Conservation (phyloP, 2,113 vertebrate genomes). For the Heliornis fulica region DNA sequence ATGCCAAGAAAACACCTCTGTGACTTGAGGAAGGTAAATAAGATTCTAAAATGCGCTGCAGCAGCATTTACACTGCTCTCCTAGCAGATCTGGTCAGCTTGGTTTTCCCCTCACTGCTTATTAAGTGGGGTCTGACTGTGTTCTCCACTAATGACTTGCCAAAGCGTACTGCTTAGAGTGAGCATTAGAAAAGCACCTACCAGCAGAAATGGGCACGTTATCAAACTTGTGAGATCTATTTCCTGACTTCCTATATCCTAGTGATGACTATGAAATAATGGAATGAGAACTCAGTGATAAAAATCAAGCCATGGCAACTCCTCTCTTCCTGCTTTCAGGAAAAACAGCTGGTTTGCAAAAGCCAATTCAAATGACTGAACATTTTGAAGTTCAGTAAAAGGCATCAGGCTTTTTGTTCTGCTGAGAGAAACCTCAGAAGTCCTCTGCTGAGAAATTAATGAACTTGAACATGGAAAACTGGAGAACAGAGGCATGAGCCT, state of each 20-base stretch:
- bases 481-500: not conserved
- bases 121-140: not conserved
- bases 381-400: not conserved
- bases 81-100: not conserved
- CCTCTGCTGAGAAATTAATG: not conserved
- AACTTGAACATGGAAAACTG: fast-evolving
- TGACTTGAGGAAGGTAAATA: not conserved
- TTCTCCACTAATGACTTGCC: not conserved
- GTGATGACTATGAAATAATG: not conserved
- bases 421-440: not conserved
- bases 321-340: not conserved
- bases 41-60: not conserved
- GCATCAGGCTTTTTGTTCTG: not conserved
- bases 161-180: not conserved
- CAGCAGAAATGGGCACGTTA: not conserved
- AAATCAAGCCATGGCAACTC: not conserved
- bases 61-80: not conserved
- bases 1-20: not conserved
- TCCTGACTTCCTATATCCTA: not conserved
- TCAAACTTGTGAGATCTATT: not conserved
- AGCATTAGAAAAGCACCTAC: not conserved
- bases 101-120: not conserved
- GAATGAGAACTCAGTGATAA: not conserved
- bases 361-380: not conserved
- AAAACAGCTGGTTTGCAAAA: not conserved